Conservation (phyloP, 2,888 invertebrate species). For the Amblyteles armatorius region DNA sequence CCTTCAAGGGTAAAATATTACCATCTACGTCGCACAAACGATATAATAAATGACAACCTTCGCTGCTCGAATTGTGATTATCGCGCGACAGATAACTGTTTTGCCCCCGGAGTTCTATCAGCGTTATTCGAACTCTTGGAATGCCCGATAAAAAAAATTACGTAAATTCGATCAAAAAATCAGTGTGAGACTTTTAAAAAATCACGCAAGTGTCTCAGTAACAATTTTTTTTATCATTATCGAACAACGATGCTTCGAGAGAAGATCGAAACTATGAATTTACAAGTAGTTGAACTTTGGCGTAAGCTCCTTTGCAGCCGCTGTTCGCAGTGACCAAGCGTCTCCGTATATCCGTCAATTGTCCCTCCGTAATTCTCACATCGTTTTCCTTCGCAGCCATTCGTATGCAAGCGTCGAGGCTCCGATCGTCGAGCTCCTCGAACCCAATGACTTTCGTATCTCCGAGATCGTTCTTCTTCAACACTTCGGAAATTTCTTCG, state of each 20-base stretch:
- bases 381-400: conserved; percentile 73
- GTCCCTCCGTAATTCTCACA: conserved; percentile 69
- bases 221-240: conserved; percentile 12
- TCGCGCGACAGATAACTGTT: neutral
- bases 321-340: conserved; percentile 72
- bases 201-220: neutral
- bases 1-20: neutral
- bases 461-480: conserved; percentile 54
- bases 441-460: conserved; percentile 73
- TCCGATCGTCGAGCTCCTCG: conserved; percentile 70
- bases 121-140: neutral
- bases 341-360: conserved; percentile 72
- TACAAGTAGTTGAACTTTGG: conserved; percentile 76
- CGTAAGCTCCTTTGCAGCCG: conserved; percentile 81
- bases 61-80: neutral
- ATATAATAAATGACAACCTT: neutral
- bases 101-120: neutral
- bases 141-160: neutral
- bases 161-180: neutral
- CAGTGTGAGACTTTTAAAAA: neutral
- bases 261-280: conserved; percentile 36
- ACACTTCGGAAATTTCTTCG: conserved; percentile 68
- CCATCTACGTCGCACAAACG: neutral
- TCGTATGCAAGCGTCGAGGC: conserved; percentile 76
- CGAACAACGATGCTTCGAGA: neutral